These are phyloP conservation scores for Sebastes ruberrimus DNA, from an alignment of 2,797 vertebrate genomes.

Conservation along the genomic window DNA sequence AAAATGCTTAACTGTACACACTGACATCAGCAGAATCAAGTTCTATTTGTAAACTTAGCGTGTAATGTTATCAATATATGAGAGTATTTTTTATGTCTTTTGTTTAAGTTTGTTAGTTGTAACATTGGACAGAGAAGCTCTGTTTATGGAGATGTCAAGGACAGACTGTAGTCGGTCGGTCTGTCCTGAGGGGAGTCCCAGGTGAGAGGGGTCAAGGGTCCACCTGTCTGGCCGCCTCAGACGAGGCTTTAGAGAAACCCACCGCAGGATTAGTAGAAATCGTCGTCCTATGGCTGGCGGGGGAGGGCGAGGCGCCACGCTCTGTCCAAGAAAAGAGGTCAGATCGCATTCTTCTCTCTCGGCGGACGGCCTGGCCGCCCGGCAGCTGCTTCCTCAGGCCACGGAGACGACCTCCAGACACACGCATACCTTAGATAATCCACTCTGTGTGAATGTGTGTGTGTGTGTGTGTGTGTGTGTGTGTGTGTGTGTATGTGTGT, in stretches of 20 bases:
- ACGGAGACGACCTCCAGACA: conserved; percentile 61
- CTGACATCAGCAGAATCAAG: not conserved
- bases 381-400: conserved; percentile 79
- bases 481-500: not conserved
- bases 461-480: not conserved
- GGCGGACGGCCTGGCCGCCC: conserved; percentile 31
- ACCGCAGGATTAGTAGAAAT: conserved; percentile 22
- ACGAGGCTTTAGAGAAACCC: conserved; percentile 17
- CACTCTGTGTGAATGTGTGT: not conserved
- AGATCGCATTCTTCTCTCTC: conserved; percentile 66
- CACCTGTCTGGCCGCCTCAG: conserved; percentile 56
- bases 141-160: not conserved
- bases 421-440: conserved; percentile 57
- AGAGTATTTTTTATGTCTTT: not conserved
- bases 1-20: not conserved
- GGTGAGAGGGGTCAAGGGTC: conserved; percentile 33
- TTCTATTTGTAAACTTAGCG: not conserved
- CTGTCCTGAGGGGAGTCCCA: conserved; percentile 10
- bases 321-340: conserved; percentile 72
- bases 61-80: not conserved
- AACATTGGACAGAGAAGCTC: not conserved
- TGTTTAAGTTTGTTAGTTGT: not conserved
- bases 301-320: conserved; percentile 12
- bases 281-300: conserved; percentile 3
- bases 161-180: not conserved